These are phyloP conservation scores for Hydrozoanthus tunicans DNA, from an alignment of 64 coral and sea anemone species.

Conservation along the genomic window DNA sequence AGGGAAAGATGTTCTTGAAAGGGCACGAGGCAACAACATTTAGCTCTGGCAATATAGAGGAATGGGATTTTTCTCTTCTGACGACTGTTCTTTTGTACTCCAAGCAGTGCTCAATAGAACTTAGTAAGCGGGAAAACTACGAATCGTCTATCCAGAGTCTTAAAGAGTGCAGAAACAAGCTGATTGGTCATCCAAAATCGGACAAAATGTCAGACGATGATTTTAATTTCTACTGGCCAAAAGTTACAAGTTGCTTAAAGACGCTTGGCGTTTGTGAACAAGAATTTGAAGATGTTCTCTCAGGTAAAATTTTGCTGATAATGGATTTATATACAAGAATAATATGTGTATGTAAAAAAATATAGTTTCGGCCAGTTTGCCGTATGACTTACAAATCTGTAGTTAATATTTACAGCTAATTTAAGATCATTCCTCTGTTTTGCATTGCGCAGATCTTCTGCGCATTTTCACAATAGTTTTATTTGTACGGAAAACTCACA, in stretches of 20 bases:
- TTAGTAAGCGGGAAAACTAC: conserved; percentile 48
- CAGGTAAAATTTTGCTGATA: conserved; percentile 1
- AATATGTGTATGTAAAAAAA: neutral
- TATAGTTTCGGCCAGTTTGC: neutral
- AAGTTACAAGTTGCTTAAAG: conserved; percentile 37
- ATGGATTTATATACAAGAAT: neutral
- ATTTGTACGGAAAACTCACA: too few relatives aligned
- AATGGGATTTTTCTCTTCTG: conserved; percentile 84
- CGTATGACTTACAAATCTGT: neutral
- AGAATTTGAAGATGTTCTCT: conserved; percentile 54
- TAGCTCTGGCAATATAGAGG: conserved; percentile 63
- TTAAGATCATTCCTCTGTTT: too few relatives aligned
- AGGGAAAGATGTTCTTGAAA: conserved; percentile 57
- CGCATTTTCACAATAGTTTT: too few relatives aligned
- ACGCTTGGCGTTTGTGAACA: conserved; percentile 59
- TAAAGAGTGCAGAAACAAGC: conserved; percentile 60
- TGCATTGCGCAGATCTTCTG: too few relatives aligned
- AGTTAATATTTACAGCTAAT: too few relatives aligned
- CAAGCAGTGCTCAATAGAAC: conserved; percentile 48
- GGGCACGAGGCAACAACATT: conserved; percentile 35
- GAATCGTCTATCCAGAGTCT: conserved; percentile 49
- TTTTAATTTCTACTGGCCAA: conserved; percentile 58
- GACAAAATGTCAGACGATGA: conserved; percentile 67
- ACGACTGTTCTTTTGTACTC: conserved; percentile 67
- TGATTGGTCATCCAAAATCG: conserved; percentile 67